Percentiles rank a stretch among this genome's conserved stretches.
phyloP scores from a whole-genome alignment of 2,113 vertebrate genomes.

The Labeo rohita region DNA sequence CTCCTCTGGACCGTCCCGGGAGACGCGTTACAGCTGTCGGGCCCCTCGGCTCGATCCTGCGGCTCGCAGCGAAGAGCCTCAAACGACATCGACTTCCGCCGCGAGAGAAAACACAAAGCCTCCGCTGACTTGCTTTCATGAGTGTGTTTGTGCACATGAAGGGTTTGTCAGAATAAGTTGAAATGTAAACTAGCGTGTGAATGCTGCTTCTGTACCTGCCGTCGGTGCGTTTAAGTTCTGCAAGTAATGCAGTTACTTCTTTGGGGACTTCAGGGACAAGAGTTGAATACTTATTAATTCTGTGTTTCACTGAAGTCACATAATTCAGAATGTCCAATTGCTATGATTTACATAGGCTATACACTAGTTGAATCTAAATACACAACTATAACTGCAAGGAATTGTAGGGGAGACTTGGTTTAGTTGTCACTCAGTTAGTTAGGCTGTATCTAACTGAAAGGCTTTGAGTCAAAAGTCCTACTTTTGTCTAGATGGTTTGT shows the following conservation, averaged over 20 bases:
- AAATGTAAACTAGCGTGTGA: neutral
- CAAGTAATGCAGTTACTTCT: neutral
- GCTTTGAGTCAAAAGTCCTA: neutral
- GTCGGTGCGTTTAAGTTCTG: neutral
- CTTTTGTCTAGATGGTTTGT: neutral
- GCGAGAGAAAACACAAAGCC: conserved; percentile 12
- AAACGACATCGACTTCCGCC: conserved; percentile 19
- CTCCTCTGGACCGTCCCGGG: conserved; percentile 78
- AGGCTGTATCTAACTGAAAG: neutral
- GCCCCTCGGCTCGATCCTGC: conserved; percentile 52
- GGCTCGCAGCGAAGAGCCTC: neutral
- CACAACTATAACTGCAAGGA: neutral
- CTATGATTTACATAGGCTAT: neutral
- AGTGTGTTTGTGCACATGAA: neutral
- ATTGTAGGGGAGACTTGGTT: neutral
- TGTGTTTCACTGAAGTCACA: neutral
- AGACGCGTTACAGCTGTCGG: conserved; percentile 78
- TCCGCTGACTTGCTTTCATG: neutral
- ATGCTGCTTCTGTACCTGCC: neutral
- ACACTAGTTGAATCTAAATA: neutral
- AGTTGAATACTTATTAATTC: neutral
- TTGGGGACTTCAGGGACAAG: neutral
- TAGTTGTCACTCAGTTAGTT: neutral
- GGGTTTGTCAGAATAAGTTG: conserved; percentile 20
- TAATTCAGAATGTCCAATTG: neutral